A percentile compares a stretch with the other conserved stretches of the same genome.
These are phyloP conservation scores for Amphipoea oculea DNA, from an alignment of 2,888 invertebrate genomes.

Conservation along the genomic window DNA sequence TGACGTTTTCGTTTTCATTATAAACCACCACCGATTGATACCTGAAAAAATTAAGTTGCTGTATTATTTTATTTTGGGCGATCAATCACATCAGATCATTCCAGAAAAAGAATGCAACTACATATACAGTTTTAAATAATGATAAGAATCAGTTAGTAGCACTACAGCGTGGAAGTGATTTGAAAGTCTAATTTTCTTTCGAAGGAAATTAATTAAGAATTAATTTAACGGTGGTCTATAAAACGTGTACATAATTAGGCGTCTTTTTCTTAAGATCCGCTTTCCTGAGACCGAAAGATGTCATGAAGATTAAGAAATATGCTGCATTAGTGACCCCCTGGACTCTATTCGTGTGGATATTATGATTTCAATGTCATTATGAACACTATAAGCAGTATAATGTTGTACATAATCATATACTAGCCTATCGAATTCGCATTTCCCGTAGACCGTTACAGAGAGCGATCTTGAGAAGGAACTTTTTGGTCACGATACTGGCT, in stretches of 20 bases:
- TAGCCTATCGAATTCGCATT: conserved; percentile 14
- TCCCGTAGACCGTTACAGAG: conserved; percentile 12
- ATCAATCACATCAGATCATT: conserved; percentile 14
- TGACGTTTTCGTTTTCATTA: background rate
- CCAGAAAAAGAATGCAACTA: background rate
- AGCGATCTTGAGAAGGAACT: background rate
- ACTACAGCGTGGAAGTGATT: conserved; percentile 44
- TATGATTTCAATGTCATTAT: conserved; percentile 13
- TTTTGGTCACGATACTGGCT: background rate
- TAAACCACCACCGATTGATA: no score
- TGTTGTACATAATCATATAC: conserved; percentile 33
- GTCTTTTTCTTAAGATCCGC: conserved; percentile 24
- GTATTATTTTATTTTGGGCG: background rate
- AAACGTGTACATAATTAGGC: conserved; percentile 46
- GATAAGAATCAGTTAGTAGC: conserved; percentile 41
- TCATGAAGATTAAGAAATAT: conserved; percentile 37
- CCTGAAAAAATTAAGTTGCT: background rate
- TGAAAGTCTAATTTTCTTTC: conserved; percentile 55
- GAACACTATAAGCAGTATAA: conserved; percentile 9
- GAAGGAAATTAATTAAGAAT: conserved; percentile 53
- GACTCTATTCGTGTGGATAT: conserved; percentile 26
- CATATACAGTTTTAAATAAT: conserved; percentile 29
- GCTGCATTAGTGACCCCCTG: conserved; percentile 43
- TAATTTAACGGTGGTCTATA: conserved; percentile 48
- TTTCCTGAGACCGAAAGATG: conserved; percentile 29